Conservation (phyloP, 2,797 vertebrate species). For the Cossypha niveicapilla region DNA sequence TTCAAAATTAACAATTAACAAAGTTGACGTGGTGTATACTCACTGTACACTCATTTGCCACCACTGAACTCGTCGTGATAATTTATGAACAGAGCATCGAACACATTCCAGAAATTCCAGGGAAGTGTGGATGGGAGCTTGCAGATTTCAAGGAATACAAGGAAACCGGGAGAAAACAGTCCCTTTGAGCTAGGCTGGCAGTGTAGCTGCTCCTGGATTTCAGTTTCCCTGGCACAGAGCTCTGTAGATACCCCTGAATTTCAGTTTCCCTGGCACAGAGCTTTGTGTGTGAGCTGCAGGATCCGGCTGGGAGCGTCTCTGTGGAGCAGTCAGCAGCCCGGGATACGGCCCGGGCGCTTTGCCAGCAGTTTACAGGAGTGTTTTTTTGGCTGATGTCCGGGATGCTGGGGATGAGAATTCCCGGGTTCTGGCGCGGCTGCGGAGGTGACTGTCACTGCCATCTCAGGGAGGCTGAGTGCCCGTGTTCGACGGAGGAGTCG, state of each 20-base stretch:
- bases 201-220: not conserved
- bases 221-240: not conserved
- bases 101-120: not conserved
- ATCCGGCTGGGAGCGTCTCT: not conserved
- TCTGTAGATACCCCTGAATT: not conserved
- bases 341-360: not conserved
- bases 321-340: not conserved
- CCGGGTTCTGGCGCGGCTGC: not conserved
- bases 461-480: not conserved
- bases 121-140: not conserved
- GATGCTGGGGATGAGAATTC: not conserved
- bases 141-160: not conserved
- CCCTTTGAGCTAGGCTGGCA: not conserved
- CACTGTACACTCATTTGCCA: not conserved
- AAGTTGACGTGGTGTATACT: accelerated
- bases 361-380: not conserved
- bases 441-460: not conserved
- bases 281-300: not conserved
- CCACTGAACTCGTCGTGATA: not conserved
- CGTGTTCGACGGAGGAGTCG: not conserved
- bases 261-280: not conserved
- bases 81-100: not conserved
- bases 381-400: not conserved
- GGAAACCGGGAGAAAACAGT: not conserved
- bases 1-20: not conserved